Evolutionary conservation across 2,797 vertebrate species (phyloP).

Genomic region (Gymnocypris eckloni): DNA sequence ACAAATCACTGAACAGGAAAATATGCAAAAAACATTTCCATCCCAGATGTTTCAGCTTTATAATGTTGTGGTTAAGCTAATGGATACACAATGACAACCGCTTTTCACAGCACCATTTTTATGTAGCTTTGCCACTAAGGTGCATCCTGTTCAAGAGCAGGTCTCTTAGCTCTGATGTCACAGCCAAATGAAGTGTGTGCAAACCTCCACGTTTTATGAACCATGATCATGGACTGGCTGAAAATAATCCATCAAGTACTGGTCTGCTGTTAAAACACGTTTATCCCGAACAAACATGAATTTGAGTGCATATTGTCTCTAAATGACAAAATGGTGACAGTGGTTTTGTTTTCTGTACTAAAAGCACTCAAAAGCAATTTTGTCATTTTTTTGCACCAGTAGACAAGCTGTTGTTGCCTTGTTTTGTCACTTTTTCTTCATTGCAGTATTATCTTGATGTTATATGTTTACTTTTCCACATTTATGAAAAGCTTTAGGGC

Average conservation of each 20-base stretch:
- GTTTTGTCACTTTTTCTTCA: constrained; percentile 20
- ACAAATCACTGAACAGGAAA: constrained; percentile 23
- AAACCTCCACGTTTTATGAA: constrained; percentile 19
- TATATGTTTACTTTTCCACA: constrained; percentile 31
- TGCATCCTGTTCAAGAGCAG: constrained; percentile 46
- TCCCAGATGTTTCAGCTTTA: constrained; percentile 39
- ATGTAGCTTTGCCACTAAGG: constrained; percentile 37
- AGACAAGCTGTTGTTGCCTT: constrained; percentile 25
- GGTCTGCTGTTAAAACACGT: constrained; percentile 15
- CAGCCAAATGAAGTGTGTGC: constrained; percentile 34
- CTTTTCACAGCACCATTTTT: constrained; percentile 33
- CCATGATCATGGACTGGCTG: constrained; percentile 17
- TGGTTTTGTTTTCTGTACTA: constrained; percentile 34
- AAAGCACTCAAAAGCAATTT: constrained; percentile 44
- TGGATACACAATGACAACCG: neutral
- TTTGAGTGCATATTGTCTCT: constrained; percentile 19
- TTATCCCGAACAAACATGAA: neutral
- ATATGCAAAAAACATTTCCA: constrained; percentile 33
- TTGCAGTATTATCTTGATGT: constrained; percentile 49
- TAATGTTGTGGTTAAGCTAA: neutral
- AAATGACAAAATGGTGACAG: constrained; percentile 30
- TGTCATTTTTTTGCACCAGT: constrained; percentile 23
- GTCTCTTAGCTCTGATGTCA: constrained; percentile 48
- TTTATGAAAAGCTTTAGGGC: constrained; percentile 35
- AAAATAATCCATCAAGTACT: constrained; percentile 16